Conservation (phyloP, 1,140 invertebrate genomes). For the Helicoverpa zea region DNA sequence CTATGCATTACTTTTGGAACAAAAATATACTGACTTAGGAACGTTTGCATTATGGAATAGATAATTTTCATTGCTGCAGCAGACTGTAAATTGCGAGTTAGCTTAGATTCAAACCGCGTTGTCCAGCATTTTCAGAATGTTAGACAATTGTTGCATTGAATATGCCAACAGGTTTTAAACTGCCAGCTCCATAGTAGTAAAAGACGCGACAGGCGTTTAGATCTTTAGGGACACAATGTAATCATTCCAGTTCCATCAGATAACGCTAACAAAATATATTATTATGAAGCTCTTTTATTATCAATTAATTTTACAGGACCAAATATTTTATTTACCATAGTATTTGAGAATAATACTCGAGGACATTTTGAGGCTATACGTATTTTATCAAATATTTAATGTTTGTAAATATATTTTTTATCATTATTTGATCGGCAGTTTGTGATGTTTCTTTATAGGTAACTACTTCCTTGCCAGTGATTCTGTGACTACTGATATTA, state of each 20-base stretch:
- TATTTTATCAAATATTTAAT: conserved; percentile 39
- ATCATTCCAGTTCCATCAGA: background rate
- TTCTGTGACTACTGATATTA: conserved; percentile 53
- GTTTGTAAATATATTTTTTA: conserved; percentile 44
- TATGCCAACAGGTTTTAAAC: no score
- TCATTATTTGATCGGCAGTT: conserved; percentile 27
- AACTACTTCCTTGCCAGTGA: conserved; percentile 60
- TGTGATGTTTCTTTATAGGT: conserved; percentile 36
- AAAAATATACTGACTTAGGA: no score
- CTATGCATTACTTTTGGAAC: no score
- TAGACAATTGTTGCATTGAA: no score
- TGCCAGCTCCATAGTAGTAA: no score
- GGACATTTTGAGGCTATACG: conserved; percentile 51
- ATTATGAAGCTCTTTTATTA: background rate
- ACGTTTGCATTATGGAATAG: no score
- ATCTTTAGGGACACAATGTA: no score
- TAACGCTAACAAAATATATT: background rate
- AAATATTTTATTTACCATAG: conserved; percentile 39
- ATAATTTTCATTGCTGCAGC: no score
- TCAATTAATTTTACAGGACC: conserved; percentile 32
- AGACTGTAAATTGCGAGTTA: no score
- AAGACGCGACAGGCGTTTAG: no score
- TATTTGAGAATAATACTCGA: conserved; percentile 50
- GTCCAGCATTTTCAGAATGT: no score
- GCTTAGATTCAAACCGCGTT: no score